Evolutionary conservation across 2,888 invertebrate species (phyloP).

Genomic region (Lottia gigantea): DNA sequence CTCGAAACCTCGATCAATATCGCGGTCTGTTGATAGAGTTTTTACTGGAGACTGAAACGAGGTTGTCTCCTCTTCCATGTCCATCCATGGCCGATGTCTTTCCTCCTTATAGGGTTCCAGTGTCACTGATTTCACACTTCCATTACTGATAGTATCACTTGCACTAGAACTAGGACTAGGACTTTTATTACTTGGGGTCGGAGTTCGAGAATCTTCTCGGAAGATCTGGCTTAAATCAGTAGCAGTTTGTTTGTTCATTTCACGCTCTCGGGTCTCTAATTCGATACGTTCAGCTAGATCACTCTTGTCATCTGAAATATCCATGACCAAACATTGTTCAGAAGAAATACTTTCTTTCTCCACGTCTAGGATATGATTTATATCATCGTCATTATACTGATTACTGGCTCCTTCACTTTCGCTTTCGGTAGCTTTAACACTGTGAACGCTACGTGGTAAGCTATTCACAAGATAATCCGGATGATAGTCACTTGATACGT

Average conservation of each 20-base stretch:
- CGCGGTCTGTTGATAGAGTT: conserved; percentile 20
- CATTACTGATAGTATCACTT: conserved; percentile 24
- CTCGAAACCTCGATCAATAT: conserved; percentile 52
- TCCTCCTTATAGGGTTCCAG: conserved; percentile 39
- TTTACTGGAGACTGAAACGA: neutral
- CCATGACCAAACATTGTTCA: conserved; percentile 16
- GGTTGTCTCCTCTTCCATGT: conserved; percentile 27
- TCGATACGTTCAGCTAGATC: neutral
- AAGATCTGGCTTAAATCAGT: conserved; percentile 5
- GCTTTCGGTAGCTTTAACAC: conserved; percentile 23
- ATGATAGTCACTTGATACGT: conserved; percentile 51
- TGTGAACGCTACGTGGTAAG: conserved; percentile 12
- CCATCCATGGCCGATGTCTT: conserved; percentile 41
- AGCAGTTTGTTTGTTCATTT: neutral
- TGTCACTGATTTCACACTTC: conserved; percentile 38
- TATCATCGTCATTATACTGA: conserved; percentile 45
- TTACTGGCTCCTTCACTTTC: conserved; percentile 37
- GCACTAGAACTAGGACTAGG: neutral
- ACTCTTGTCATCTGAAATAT: conserved; percentile 15
- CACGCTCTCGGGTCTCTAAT: conserved; percentile 5
- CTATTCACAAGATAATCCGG: conserved; percentile 36
- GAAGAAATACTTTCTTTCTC: conserved; percentile 12
- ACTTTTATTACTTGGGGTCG: neutral
- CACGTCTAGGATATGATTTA: conserved; percentile 37
- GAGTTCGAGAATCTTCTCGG: neutral